phyloP scores from a whole-genome alignment of 2,888 invertebrate genomes.

The Drosophila niveifrons region DNA sequence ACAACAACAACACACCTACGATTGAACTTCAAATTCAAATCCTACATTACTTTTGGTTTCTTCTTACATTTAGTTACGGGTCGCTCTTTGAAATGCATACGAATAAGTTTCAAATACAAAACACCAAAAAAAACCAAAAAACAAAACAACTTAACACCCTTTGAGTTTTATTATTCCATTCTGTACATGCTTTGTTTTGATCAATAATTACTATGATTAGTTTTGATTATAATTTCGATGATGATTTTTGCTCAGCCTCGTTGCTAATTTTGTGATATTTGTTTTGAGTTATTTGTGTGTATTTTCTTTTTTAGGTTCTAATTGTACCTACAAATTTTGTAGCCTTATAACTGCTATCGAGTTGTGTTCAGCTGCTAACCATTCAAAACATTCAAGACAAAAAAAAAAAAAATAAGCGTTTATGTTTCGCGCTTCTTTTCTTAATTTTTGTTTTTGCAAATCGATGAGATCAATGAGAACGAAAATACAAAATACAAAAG shows the following conservation, averaged over 20 bases:
- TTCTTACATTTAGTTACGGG: constrained; percentile 46
- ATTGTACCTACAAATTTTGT: constrained; percentile 14
- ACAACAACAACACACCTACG: constrained; percentile 12
- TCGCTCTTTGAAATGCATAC: constrained; percentile 62
- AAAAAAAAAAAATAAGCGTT: constrained; percentile 6
- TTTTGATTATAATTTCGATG: constrained; percentile 27
- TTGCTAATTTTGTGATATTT: constrained; percentile 80
- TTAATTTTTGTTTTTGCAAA: constrained; percentile 24
- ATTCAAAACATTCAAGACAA: constrained; percentile 68
- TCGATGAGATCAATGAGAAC: constrained; percentile 42
- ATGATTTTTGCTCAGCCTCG: constrained; percentile 73
- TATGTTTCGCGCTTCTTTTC: constrained; percentile 18
- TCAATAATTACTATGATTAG: constrained; percentile 16
- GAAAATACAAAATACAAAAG: constrained; percentile 62
- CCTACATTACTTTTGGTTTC: constrained; percentile 58
- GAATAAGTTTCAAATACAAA: constrained; percentile 65
- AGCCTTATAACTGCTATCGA: constrained; percentile 69
- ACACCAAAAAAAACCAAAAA: constrained; percentile 50
- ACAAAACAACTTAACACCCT: constrained; percentile 58
- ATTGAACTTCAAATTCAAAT: constrained; percentile 33
- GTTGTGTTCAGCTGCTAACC: constrained; percentile 73
- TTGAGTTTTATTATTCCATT: constrained; percentile 78
- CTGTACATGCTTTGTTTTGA: constrained; percentile 16
- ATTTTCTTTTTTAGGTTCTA: constrained; percentile 27
- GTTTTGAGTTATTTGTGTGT: constrained; percentile 59